Base-by-base conservation (phyloP, 2,797 vertebrate species). In the Melopsittacus undulatus region DNA sequence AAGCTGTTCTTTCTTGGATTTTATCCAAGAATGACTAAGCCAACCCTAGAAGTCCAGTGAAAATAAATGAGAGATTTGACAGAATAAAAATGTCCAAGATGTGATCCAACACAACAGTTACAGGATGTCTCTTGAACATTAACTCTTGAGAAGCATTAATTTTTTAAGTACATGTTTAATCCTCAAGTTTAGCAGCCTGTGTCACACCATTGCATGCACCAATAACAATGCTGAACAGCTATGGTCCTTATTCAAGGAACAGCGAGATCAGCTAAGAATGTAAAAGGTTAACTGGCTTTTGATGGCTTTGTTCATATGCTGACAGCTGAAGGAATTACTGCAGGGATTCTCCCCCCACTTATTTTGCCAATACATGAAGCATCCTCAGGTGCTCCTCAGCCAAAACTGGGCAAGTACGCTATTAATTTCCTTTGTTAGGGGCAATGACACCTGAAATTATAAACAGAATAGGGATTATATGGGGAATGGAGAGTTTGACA, bases 21-120 rank as follows among this genome's bases (percentile, higher is more conserved):
- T 81, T 67, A 88, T 5, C 92, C 87, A 91, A 46, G 34, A 86
- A 43, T 82, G 80, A 90, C 74, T 83, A 91, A 94, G 66, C 24
- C 82, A 87, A 76, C 34, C 27, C 79, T 52, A 46, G 86, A 92
- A 87, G 54, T 77, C 54, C 52, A 78, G 36, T 24, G n/a, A 92
- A 93, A 96, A 94, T 69, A 86, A 90, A 73, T 6, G 2, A 86
- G 85, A 91, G 11, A 82, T 82, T n/a, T 73, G 52, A 88, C 43
- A 84, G 46, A 83, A 80, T 26, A 76, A 91, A 94, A 87, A 90
- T 43, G 78, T 16, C 69, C 69, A 62, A 51, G 32, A 46, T 54
- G 43, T 48, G 54, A 91, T 46, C 69, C 43, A 83, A 70, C 6
- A 57, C 0, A 90, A 57, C 30, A 54, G 29, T 49, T 90, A 38